Evolutionary conservation across 2,888 invertebrate genomes (phyloP).

Genomic region (Tortrix viridana): DNA sequence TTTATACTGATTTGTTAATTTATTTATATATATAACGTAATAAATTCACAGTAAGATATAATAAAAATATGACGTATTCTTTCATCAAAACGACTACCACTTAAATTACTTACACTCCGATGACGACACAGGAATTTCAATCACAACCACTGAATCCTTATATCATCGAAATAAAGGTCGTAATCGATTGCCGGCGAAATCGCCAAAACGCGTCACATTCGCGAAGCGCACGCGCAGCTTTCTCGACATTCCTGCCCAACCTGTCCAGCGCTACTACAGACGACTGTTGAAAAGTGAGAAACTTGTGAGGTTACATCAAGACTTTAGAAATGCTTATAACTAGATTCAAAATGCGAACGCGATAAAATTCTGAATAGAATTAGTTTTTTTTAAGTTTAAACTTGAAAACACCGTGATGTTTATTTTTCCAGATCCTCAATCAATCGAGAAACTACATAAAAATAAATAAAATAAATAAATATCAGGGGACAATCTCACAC

Average conservation of each 20-base stretch:
- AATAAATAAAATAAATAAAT: no score
- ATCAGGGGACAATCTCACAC: no score
- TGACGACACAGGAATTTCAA: neutral
- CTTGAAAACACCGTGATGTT: no score
- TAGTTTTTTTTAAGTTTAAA: no score
- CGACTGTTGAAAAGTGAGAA: slow-evolving; percentile 6
- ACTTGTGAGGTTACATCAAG: slow-evolving; percentile 5
- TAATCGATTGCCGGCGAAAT: slow-evolving; percentile 20
- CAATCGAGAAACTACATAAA: no score
- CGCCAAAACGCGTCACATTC: slow-evolving; percentile 41
- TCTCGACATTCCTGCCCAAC: slow-evolving; percentile 68
- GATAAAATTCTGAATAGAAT: no score
- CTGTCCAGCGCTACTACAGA: slow-evolving; percentile 46
- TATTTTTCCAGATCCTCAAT: no score
- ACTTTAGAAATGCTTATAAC: neutral
- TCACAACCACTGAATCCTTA: neutral
- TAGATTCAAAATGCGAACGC: no score
- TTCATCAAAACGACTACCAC: neutral
- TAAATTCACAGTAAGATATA: no score
- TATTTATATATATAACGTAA: no score
- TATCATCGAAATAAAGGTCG: slow-evolving; percentile 13
- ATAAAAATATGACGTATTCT: no score
- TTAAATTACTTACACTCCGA: neutral
- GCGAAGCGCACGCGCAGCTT: slow-evolving; percentile 59
- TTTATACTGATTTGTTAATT: no score